phyloP scores from a whole-genome alignment of 2,888 invertebrate genomes.

The Archips xylosteana region DNA sequence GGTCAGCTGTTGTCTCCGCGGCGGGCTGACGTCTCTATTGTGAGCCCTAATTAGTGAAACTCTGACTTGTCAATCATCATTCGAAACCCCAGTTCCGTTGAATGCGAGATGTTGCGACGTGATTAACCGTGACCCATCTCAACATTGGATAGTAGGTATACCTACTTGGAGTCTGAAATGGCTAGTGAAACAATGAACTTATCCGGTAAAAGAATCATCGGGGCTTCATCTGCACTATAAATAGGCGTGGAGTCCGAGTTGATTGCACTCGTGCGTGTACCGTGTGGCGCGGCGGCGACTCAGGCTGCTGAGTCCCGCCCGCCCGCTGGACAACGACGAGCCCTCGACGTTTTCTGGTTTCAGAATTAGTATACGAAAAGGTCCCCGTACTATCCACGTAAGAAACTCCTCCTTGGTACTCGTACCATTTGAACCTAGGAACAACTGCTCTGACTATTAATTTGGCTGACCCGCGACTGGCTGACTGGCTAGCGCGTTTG shows the following conservation, averaged over 20 bases:
- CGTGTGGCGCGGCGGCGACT: not conserved
- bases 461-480: no score
- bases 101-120: not conserved
- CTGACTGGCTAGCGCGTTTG: not conserved
- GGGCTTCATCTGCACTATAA: conserved; percentile 4
- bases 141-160: not conserved
- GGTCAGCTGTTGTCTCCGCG: not conserved
- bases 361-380: no score
- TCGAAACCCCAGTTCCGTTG: not conserved
- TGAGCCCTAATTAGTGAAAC: not conserved
- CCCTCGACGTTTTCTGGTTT: no score
- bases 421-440: no score
- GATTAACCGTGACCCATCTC: not conserved
- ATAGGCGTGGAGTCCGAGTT: conserved; percentile 18
- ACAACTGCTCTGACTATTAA: no score
- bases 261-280: conserved; percentile 14
- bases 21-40: not conserved
- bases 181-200: not conserved
- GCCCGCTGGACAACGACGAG: no score
- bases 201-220: not conserved
- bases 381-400: no score
- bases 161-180: not conserved
- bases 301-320: not conserved
- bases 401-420: no score
- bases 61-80: not conserved